Evolutionary conservation across 35 echinoderm and acorn worm genomes (phyloP).

Genomic region (Chiridota heheva): DNA sequence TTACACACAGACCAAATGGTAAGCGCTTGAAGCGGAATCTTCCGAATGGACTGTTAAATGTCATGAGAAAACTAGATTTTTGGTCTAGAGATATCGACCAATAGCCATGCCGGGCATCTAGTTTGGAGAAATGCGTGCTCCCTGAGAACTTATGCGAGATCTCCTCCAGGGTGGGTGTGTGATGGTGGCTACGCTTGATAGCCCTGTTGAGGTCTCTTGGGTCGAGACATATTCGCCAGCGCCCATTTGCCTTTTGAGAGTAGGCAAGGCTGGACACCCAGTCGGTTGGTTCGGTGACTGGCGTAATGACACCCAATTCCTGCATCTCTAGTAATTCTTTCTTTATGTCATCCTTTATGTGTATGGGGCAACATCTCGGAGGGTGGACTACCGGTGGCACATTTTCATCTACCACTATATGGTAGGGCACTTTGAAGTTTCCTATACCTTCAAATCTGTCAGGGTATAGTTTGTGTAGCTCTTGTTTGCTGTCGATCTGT

Average conservation of each 20-base stretch:
- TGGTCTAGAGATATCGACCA: conserved; percentile 53
- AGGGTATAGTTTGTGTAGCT: conserved; percentile 15
- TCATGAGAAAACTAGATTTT: conserved; percentile 27
- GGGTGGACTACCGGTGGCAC: conserved; percentile 43
- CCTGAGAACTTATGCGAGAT: conserved; percentile 58
- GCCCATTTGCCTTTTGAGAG: conserved; percentile 33
- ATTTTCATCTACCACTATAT: conserved; percentile 41
- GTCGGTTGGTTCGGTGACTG: conserved; percentile 58
- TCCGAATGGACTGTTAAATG: conserved; percentile 64
- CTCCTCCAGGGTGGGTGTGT: conserved; percentile 64
- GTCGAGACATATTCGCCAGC: conserved; percentile 60
- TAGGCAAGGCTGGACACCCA: conserved; percentile 63
- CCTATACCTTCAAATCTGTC: conserved; percentile 57
- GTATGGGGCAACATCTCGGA: conserved; percentile 55
- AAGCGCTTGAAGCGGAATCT: conserved; percentile 37
- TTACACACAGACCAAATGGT: conserved; percentile 46
- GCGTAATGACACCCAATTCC: conserved; percentile 42
- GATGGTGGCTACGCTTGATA: conserved; percentile 55
- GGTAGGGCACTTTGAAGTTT: conserved; percentile 29
- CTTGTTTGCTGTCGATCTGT: neutral
- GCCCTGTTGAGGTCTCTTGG: conserved; percentile 64
- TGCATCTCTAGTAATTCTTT: conserved; percentile 59
- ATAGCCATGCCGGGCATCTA: conserved; percentile 51
- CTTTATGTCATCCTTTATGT: conserved; percentile 58
- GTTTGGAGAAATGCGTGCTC: conserved; percentile 44